phyloP scores from a whole-genome alignment of 2,797 vertebrate genomes.

The Xenopus petersii region DNA sequence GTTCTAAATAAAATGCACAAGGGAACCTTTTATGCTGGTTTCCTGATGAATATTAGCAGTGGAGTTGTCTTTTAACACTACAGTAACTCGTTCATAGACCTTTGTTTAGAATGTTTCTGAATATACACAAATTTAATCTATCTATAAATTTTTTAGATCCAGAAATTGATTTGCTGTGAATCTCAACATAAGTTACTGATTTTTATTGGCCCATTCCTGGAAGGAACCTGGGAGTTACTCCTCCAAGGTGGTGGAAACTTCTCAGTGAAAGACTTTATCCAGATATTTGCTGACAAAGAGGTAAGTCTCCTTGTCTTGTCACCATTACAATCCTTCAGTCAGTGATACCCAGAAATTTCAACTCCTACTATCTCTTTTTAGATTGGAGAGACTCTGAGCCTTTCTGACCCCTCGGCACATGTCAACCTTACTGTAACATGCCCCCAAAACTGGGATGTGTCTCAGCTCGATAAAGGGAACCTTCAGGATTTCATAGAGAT shows the following conservation, averaged over 20 bases:
- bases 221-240: slow-evolving; percentile 80
- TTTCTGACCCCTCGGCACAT: slow-evolving; percentile 56
- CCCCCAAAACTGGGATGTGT: slow-evolving; percentile 78
- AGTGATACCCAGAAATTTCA: neutral
- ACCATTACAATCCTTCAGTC: neutral
- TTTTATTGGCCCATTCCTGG: slow-evolving; percentile 82
- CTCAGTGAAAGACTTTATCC: slow-evolving; percentile 76
- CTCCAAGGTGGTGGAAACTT: slow-evolving; percentile 84
- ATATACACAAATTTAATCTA: too few species aligned
- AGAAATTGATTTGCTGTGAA: slow-evolving; percentile 75
- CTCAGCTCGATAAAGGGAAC: slow-evolving; percentile 63
- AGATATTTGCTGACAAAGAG: slow-evolving; percentile 82
- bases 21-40: too few species aligned
- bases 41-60: too few species aligned
- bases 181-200: slow-evolving; percentile 85
- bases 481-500: slow-evolving; percentile 70
- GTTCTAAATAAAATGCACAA: too few species aligned
- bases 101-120: too few species aligned
- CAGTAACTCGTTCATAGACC: too few species aligned
- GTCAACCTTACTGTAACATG: slow-evolving; percentile 77
- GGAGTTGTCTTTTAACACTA: too few species aligned
- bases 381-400: slow-evolving; percentile 76
- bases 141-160: slow-evolving; percentile 66
- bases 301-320: slow-evolving; percentile 56
- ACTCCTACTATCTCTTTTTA: slow-evolving; percentile 47